phyloP scores from a whole-genome alignment of 2,797 vertebrate genomes.

The Fundulus diaphanus region DNA sequence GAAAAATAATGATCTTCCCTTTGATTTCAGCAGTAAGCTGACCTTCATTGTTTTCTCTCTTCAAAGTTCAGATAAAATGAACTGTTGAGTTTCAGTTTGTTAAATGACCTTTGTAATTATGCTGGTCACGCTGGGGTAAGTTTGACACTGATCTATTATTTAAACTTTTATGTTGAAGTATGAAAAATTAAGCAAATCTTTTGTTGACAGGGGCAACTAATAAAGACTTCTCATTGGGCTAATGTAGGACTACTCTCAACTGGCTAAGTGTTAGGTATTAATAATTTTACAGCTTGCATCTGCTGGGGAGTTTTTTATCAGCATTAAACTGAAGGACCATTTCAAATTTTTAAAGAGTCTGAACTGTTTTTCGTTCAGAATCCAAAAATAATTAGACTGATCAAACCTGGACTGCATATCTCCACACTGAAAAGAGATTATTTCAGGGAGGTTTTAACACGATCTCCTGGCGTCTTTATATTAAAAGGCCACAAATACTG shows the following conservation, averaged over 20 bases:
- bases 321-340: not conserved
- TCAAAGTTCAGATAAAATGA: conserved; percentile 28
- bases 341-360: not conserved
- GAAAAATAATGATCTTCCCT: conserved; percentile 35
- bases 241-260: not conserved
- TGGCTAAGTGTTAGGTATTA: not conserved
- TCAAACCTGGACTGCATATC: not conserved
- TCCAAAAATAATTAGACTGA: not conserved
- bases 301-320: not conserved
- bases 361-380: not conserved
- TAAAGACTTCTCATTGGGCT: not conserved
- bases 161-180: not conserved
- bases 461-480: no score
- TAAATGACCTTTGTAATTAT: not conserved
- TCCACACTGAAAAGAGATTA: not conserved
- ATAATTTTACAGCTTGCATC: not conserved
- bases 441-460: not conserved
- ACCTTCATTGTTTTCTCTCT: not conserved
- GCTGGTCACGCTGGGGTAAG: not conserved
- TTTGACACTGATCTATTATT: not conserved
- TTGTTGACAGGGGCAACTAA: not conserved
- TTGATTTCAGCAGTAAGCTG: conserved; percentile 29
- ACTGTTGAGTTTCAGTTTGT: conserved; percentile 1
- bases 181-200: not conserved
- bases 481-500: not conserved